Conservation (phyloP, 1,140 invertebrate genomes). For the Melanaphis sacchari region DNA sequence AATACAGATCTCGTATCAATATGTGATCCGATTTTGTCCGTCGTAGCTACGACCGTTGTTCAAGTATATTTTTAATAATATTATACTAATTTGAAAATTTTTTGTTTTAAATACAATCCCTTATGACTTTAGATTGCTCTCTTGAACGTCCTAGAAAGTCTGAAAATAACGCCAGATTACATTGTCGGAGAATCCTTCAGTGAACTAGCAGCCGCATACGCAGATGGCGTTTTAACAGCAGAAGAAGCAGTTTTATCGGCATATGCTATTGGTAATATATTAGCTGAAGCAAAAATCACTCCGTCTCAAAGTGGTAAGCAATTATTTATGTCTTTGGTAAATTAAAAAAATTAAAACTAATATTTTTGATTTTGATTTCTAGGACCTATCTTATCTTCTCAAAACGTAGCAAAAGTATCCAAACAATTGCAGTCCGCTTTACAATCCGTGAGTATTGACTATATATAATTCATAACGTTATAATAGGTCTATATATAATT, state of each 20-base stretch:
- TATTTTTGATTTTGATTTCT: neutral
- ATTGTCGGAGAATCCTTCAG: slow-evolving; percentile 89
- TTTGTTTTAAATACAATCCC: neutral
- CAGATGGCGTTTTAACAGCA: slow-evolving; percentile 81
- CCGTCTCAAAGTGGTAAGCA: neutral
- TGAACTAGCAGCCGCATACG: slow-evolving; percentile 86
- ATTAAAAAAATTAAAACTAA: neutral
- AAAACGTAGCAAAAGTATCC: slow-evolving; percentile 15
- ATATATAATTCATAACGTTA: neutral
- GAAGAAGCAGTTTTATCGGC: slow-evolving; percentile 84
- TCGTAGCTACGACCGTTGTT: slow-evolving; percentile 76
- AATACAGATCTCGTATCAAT: slow-evolving; percentile 63
- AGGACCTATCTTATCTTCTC: neutral
- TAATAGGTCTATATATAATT: too few relatives aligned
- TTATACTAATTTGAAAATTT: neutral
- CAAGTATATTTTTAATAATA: slow-evolving; percentile 63
- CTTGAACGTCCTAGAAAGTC: slow-evolving; percentile 72
- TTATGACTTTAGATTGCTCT: slow-evolving; percentile 70
- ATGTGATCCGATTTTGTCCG: slow-evolving; percentile 67
- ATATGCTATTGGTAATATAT: slow-evolving; percentile 69
- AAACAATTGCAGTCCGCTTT: slow-evolving; percentile 35
- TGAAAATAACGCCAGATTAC: slow-evolving; percentile 80
- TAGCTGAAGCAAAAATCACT: slow-evolving; percentile 6
- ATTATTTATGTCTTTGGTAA: too few relatives aligned
- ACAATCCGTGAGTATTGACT: neutral